Evolutionary conservation across 2,888 invertebrate species (phyloP), one percentile per base, ranked within the genome.

Genomic region (Heliconius ismenius): DNA sequence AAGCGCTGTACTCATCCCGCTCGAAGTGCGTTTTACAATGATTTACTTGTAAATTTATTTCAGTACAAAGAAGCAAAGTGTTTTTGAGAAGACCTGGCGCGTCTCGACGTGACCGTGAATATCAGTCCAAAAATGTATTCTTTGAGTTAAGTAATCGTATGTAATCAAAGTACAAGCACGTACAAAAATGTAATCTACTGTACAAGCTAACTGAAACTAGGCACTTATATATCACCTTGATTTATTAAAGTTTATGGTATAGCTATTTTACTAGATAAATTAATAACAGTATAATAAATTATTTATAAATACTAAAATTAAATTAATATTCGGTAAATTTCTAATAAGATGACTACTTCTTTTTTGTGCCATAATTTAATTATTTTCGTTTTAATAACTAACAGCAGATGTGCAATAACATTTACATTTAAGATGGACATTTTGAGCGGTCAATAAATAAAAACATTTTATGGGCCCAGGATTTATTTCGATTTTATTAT

Each of bases 11-110:
- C 78, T 73, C 79, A 67, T 75, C 76, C 32, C 72, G 72, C 75
- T 68, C 64, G 62, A 65, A 74, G 78, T 75, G 79, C 78, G 79
- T 80, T 76, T 81, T 79, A 81, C 80, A 81, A 83, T 81, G 73
- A 78, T 78, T 78, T 82, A 80, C 77, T 78, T 82, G 78, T 80
- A 79, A 80, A 82, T 80, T 81, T 82, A 83, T 82, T 80, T 81
- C 78, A 80, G 72, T 78, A 76, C 75, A 81, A 81, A 82, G 75
- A 78, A 76, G 77, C 69, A 78, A 77, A 77, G 76, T 78, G 75
- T 79, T 80, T 79, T 76, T 76, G 69, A 75, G 73, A 18, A 69
- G 60, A 68, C 64, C 54, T 67, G 69, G 68, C 64, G 26, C 76
- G 78, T 80, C 80, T 80, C 79, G 76, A 81, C 79, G 73, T 77